phyloP scores from a whole-genome alignment of 2,888 invertebrate genomes.

The Geophilus truncorum region DNA sequence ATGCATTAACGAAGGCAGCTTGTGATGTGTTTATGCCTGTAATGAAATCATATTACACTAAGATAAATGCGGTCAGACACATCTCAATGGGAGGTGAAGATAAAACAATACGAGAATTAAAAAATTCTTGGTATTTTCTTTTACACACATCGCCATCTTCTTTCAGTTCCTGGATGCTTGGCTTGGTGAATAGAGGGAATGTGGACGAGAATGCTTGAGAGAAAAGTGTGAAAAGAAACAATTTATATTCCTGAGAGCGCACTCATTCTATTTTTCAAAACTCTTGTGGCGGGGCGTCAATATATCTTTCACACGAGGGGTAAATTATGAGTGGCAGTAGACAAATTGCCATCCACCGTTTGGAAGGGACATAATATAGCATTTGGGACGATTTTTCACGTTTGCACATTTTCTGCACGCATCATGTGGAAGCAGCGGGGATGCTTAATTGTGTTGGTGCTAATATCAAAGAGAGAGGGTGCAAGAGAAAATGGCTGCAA shows the following conservation, averaged over 20 bases:
- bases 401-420: background rate
- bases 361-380: conserved; percentile 30
- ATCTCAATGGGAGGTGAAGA: background rate
- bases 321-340: conserved; percentile 34
- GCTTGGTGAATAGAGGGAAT: background rate
- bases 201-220: background rate
- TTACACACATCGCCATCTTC: background rate
- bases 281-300: conserved; percentile 23
- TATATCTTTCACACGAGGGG: conserved; percentile 33
- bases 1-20: background rate
- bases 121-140: too few species aligned
- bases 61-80: background rate
- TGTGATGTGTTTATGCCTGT: background rate
- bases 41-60: background rate
- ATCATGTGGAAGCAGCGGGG: background rate
- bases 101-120: too few species aligned
- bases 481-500: background rate
- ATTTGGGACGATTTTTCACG: background rate
- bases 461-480: background rate
- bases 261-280: conserved; percentile 31
- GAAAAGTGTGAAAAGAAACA: background rate
- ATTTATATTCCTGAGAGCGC: conserved; percentile 30
- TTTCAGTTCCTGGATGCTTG: background rate
- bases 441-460: background rate
- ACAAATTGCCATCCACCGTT: conserved; percentile 30